A percentile compares a stretch with the other conserved stretches of the same genome.
Conservation (phyloP, 2,888 invertebrate genomes). For the Bembecia ichneumoniformis region DNA sequence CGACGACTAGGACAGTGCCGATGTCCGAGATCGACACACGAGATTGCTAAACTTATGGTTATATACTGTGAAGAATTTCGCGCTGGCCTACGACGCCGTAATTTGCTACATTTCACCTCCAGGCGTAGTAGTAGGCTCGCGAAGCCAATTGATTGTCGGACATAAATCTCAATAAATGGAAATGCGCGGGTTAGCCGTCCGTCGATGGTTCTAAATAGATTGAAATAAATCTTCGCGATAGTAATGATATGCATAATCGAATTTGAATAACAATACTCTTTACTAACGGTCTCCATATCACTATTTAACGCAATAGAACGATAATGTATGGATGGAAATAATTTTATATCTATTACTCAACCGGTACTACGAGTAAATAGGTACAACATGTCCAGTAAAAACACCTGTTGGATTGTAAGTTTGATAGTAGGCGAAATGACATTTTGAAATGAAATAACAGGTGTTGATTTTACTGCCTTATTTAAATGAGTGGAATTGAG, state of each 20-base stretch:
- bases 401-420: too few species aligned
- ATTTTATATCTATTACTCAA: too few species aligned
- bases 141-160: slow-evolving; percentile 4
- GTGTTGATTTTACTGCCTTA: too few species aligned
- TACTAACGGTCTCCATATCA: neutral
- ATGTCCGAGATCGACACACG: slow-evolving; percentile 41
- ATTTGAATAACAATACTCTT: slow-evolving; percentile 3
- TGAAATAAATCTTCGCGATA: neutral
- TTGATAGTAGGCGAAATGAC: too few species aligned
- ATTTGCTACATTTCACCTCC: slow-evolving; percentile 23
- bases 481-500: too few species aligned
- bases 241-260: neutral
- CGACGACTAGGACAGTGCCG: slow-evolving; percentile 40
- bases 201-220: neutral
- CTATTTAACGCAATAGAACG: neutral
- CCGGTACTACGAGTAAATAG: too few species aligned
- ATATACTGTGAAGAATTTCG: slow-evolving; percentile 36
- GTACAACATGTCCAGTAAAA: too few species aligned
- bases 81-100: slow-evolving; percentile 17
- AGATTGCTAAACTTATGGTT: slow-evolving; percentile 44
- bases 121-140: neutral
- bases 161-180: slow-evolving; percentile 3
- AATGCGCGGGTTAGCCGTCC: neutral
- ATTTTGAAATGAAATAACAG: too few species aligned
- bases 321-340: neutral